A percentile compares a stretch with the other conserved stretches of the same genome.
Evolutionary conservation across 2,113 vertebrate genomes (phyloP).

Genomic region (Uropsilus gracilis): DNA sequence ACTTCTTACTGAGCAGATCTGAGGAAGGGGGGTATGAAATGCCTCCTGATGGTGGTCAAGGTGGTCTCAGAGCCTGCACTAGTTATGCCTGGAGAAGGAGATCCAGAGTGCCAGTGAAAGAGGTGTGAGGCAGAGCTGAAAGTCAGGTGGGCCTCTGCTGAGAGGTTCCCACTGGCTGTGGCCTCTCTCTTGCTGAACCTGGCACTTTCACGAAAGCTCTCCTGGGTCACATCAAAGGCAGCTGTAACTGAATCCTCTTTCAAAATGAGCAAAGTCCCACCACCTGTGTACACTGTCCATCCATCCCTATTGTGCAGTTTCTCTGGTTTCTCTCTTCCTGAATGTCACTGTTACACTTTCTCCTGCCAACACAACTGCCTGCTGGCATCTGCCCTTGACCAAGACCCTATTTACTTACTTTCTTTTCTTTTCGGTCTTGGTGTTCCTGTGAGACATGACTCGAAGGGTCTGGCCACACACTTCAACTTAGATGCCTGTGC

Average conservation of each 20-base stretch:
- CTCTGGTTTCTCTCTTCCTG: neutral
- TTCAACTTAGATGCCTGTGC: neutral
- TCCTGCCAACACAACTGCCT: neutral
- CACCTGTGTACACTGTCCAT: neutral
- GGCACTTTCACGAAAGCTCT: rapidly evolving
- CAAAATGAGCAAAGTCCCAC: neutral
- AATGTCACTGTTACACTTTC: neutral
- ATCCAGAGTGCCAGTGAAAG: neutral
- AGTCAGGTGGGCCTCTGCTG: neutral
- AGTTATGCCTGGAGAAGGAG: no score
- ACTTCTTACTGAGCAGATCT: neutral
- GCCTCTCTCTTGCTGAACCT: neutral
- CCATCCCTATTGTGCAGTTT: neutral
- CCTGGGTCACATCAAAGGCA: neutral
- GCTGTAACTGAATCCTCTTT: neutral
- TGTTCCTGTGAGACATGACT: neutral
- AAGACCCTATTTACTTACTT: neutral
- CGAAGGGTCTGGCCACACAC: neutral
- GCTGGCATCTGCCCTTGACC: neutral
- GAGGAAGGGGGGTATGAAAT: neutral
- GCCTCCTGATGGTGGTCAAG: no score
- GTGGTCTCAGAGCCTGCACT: neutral
- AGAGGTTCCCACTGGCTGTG: neutral
- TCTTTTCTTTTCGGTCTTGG: neutral
- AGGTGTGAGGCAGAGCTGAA: neutral